Conservation (phyloP, 2,113 vertebrate genomes). For the Gnathochromis pfefferi region DNA sequence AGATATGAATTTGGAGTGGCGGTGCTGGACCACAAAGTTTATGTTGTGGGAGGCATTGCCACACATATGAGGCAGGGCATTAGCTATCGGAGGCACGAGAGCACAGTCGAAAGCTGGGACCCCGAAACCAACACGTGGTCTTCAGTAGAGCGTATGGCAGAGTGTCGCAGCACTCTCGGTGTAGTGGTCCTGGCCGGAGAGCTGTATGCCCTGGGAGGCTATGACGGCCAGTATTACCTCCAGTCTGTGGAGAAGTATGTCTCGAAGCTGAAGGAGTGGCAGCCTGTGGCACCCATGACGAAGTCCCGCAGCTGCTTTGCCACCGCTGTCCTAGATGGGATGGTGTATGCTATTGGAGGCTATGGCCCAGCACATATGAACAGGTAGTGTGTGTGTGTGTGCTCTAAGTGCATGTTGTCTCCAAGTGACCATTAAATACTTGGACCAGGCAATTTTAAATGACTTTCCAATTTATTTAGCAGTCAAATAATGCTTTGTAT, state of each 20-base stretch:
- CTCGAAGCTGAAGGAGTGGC: slow-evolving; percentile 92
- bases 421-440: background rate
- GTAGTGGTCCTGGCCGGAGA: slow-evolving; percentile 89
- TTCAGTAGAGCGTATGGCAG: slow-evolving; percentile 85
- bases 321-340: slow-evolving; percentile 87
- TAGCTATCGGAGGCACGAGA: slow-evolving; percentile 89
- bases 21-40: slow-evolving; percentile 91
- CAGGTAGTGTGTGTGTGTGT: slow-evolving; percentile 71
- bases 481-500: background rate
- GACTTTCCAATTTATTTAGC: background rate
- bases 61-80: slow-evolving; percentile 90
- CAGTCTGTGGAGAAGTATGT: slow-evolving; percentile 94
- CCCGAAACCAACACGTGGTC: slow-evolving; percentile 94
- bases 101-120: slow-evolving; percentile 94
- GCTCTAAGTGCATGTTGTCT: background rate
- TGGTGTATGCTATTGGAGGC: slow-evolving; percentile 95
- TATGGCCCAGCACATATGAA: slow-evolving; percentile 98
- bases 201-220: slow-evolving; percentile 92
- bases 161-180: slow-evolving; percentile 89
- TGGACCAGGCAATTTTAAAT: background rate
- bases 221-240: slow-evolving; percentile 92
- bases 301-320: slow-evolving; percentile 94
- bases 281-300: slow-evolving; percentile 91
- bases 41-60: slow-evolving; percentile 92
- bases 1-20: slow-evolving; percentile 94